phyloP scores from a whole-genome alignment of 2,797 vertebrate species.

The Liasis olivaceus region DNA sequence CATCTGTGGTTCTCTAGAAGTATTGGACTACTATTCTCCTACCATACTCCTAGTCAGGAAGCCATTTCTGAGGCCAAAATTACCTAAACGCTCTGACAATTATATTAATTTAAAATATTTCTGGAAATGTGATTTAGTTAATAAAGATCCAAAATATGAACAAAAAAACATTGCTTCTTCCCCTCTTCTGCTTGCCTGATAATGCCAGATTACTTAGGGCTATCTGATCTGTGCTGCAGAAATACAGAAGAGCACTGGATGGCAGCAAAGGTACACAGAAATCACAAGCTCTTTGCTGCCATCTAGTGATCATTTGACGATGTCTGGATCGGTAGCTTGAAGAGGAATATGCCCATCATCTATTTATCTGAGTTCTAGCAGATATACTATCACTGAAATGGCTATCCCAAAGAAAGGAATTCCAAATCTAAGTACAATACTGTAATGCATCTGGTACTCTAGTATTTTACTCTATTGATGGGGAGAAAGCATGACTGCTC shows the following conservation, averaged over 20 bases:
- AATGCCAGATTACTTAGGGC: not conserved
- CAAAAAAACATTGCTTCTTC: not conserved
- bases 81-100: not conserved
- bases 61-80: not conserved
- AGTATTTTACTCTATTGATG: constrained; percentile 53
- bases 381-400: not conserved
- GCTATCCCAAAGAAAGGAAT: not conserved
- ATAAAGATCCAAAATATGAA: not conserved
- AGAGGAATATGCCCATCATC: not conserved
- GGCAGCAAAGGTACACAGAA: not conserved
- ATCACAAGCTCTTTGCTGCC: not conserved
- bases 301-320: not conserved
- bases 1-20: not conserved
- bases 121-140: not conserved
- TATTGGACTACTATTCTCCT: not conserved
- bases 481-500: constrained; percentile 43
- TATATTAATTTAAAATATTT: not conserved
- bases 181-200: not conserved
- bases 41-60: not conserved
- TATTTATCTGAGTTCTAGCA: not conserved
- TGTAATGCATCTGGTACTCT: constrained; percentile 55
- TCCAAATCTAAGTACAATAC: constrained; percentile 7
- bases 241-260: not conserved
- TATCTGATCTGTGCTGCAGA: not conserved
- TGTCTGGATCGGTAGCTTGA: no score